Evolutionary conservation across 2,113 vertebrate species (phyloP).

Genomic region (Cromileptes altivelis): DNA sequence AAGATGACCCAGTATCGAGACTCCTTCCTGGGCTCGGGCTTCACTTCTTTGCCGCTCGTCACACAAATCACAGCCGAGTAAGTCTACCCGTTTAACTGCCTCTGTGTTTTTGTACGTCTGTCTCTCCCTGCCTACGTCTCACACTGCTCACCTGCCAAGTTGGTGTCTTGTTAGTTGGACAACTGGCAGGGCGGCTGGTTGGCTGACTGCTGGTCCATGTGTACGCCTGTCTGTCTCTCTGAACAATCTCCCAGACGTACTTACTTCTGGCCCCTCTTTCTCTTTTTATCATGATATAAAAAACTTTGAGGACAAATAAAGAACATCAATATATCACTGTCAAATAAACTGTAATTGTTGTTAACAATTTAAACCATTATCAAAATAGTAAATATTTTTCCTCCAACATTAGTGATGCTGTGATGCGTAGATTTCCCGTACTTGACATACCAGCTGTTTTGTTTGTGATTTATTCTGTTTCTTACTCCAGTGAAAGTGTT

Average conservation of each 20-base stretch:
- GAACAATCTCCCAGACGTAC: constrained; percentile 27
- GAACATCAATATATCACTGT: neutral
- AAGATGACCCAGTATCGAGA: constrained; percentile 99
- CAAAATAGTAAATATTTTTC: neutral
- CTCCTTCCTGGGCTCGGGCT: constrained; percentile 94
- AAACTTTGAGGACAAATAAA: neutral
- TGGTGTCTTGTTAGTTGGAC: constrained; percentile 56
- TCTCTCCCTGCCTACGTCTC: constrained; percentile 47
- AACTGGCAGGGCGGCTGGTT: constrained; percentile 43
- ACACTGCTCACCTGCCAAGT: constrained; percentile 74
- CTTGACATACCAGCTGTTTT: neutral
- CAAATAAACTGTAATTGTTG: neutral
- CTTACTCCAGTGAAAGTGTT: neutral
- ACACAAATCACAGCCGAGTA: constrained; percentile 84
- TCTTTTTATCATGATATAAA: constrained; percentile 25
- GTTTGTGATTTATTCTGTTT: neutral
- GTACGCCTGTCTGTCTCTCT: constrained; percentile 43
- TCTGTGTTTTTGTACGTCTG: constrained; percentile 24
- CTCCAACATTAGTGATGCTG: neutral
- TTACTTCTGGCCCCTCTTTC: constrained; percentile 22
- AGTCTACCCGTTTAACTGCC: constrained; percentile 37
- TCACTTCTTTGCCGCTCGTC: constrained; percentile 85
- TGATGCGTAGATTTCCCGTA: neutral
- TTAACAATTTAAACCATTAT: neutral
- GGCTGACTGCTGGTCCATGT: constrained; percentile 40